These are phyloP conservation scores for Sus cebifrons DNA, from an alignment of 2,797 vertebrate genomes.

Conservation along the genomic window DNA sequence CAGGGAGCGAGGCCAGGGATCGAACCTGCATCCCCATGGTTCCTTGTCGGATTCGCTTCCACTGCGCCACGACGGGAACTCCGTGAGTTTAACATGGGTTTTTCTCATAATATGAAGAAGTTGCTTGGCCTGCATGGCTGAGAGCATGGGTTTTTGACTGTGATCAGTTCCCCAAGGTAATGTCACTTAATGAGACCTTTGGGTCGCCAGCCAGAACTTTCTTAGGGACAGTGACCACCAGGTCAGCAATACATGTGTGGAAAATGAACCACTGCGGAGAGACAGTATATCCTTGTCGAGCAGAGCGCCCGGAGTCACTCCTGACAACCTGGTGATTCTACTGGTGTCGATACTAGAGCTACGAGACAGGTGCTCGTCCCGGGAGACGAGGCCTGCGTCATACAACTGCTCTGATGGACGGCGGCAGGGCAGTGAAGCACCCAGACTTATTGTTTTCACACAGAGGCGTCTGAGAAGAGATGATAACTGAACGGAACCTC, in stretches of 20 bases:
- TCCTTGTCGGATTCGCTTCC: too few species aligned
- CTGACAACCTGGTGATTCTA: neutral
- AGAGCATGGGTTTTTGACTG: neutral
- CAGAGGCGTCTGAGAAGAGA: neutral
- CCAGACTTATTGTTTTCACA: neutral
- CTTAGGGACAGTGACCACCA: neutral
- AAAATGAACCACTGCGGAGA: neutral
- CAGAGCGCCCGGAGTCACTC: neutral
- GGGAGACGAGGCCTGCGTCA: too few species aligned
- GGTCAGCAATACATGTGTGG: neutral
- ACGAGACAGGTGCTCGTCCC: too few species aligned
- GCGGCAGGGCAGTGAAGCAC: rapidly evolving
- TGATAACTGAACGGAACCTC: neutral
- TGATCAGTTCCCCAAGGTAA: neutral
- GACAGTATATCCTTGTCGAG: neutral
- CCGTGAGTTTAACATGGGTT: neutral
- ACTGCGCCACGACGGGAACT: too few species aligned
- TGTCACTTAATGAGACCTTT: neutral
- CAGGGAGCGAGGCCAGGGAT: too few species aligned
- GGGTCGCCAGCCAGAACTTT: neutral
- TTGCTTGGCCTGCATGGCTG: neutral
- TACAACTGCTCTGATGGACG: neutral
- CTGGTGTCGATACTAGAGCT: too few species aligned
- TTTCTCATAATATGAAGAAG: neutral
- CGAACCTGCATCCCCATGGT: too few species aligned